Evolutionary conservation across 2,888 invertebrate genomes (phyloP).

Genomic region (Rapana venosa): DNA sequence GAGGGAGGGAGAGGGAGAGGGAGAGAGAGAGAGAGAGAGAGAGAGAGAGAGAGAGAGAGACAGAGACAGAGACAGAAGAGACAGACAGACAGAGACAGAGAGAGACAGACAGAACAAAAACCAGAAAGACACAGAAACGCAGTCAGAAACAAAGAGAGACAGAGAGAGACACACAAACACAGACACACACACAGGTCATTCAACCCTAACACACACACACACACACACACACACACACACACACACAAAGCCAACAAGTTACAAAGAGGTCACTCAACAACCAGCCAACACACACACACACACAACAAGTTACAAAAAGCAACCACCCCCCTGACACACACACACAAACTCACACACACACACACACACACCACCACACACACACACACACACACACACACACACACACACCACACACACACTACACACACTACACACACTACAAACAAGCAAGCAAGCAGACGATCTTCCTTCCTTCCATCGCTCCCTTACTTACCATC

Average conservation of each 20-base stretch:
- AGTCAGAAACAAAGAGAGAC: not conserved
- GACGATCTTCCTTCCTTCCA: not conserved
- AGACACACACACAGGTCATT: not conserved
- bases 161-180: not conserved
- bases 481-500: slow-evolving; percentile 64
- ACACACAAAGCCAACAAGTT: not conserved
- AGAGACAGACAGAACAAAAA: not conserved
- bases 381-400: not conserved
- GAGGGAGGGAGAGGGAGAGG: not conserved
- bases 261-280: no score
- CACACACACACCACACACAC: not conserved
- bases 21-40: not conserved
- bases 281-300: not conserved
- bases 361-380: no score
- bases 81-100: not conserved
- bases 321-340: not conserved
- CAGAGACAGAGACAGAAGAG: not conserved
- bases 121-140: not conserved
- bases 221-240: slow-evolving; percentile 5
- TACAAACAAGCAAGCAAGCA: not conserved
- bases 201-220: slow-evolving; percentile 3
- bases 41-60: slow-evolving; percentile 3
- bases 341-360: no score
- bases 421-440: not conserved
- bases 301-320: not conserved